Evolutionary conservation across 2,888 invertebrate species (phyloP).

Genomic region (Tetramorium bicarinatum): DNA sequence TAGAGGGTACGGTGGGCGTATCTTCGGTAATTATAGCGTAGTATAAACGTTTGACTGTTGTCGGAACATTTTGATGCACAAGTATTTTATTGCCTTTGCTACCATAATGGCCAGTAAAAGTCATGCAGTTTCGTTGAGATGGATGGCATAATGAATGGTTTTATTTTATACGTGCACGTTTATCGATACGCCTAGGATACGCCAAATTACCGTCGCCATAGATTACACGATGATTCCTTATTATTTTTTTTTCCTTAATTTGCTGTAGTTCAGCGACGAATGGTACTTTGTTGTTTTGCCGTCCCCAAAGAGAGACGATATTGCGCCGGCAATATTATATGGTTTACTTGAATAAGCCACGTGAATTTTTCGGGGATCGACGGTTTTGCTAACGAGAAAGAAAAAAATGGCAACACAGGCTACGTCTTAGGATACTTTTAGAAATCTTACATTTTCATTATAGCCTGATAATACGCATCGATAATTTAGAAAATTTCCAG

Average conservation of each 20-base stretch:
- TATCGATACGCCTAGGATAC: conserved; percentile 72
- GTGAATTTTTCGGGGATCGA: conserved; percentile 68
- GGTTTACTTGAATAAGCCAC: conserved; percentile 68
- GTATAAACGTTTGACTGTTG: conserved; percentile 53
- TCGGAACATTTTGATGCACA: conserved; percentile 70
- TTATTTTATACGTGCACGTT: conserved; percentile 50
- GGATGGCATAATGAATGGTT: conserved; percentile 47
- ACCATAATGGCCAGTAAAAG: conserved; percentile 68
- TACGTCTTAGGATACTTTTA: conserved; percentile 79
- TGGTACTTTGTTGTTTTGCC: conserved; percentile 86
- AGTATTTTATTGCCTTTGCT: conserved; percentile 67
- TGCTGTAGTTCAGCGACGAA: conserved; percentile 83
- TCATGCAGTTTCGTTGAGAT: conserved; percentile 63
- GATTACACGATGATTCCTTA: conserved; percentile 69
- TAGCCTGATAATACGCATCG: conserved; percentile 36
- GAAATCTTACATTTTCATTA: conserved; percentile 71
- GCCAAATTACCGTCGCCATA: conserved; percentile 71
- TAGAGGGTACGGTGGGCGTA: conserved; percentile 66
- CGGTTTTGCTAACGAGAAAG: conserved; percentile 61
- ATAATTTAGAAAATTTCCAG: conserved; percentile 52
- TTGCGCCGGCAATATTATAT: conserved; percentile 74
- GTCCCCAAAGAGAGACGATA: conserved; percentile 81
- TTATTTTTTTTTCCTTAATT: conserved; percentile 72
- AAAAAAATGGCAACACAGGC: conserved; percentile 63
- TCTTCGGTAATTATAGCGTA: conserved; percentile 66